phyloP scores from a whole-genome alignment of 1,140 invertebrate species.

The Battus philenor region DNA sequence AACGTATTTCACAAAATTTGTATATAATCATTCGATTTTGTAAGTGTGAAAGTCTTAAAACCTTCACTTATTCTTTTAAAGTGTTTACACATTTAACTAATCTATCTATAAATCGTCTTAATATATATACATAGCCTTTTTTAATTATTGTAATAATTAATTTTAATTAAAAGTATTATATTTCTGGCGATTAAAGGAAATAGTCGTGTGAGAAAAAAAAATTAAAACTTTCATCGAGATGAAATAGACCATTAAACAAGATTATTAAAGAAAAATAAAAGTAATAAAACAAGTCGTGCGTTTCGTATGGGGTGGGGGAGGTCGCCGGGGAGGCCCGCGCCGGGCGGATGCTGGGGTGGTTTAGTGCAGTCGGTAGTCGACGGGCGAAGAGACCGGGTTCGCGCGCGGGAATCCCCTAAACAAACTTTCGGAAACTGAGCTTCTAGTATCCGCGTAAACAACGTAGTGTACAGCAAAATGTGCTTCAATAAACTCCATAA shows the following conservation, averaged over 20 bases:
- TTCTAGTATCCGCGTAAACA: slow-evolving; percentile 26
- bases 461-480: slow-evolving; percentile 28
- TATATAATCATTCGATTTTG: no score
- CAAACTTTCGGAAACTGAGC: slow-evolving; percentile 27
- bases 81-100: no score
- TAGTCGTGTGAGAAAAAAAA: no score
- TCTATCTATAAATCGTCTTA: no score
- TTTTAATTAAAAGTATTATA: no score
- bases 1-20: no score
- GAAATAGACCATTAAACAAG: slow-evolving; percentile 64
- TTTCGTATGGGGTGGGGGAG: slow-evolving; percentile 46
- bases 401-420: background rate
- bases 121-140: no score
- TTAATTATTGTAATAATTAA: no score
- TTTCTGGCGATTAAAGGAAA: no score
- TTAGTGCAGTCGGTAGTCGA: slow-evolving; percentile 44
- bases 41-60: no score
- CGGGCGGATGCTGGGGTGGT: slow-evolving; percentile 34
- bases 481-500: slow-evolving; percentile 20
- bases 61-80: no score
- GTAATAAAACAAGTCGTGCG: slow-evolving; percentile 64
- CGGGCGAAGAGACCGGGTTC: slow-evolving; percentile 22
- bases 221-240: slow-evolving; percentile 46
- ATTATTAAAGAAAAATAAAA: slow-evolving; percentile 72
- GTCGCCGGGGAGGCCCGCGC: slow-evolving; percentile 28